phyloP scores from a whole-genome alignment of 37 sponge, comb jelly and placozoan species.

The Beroe ovata region DNA sequence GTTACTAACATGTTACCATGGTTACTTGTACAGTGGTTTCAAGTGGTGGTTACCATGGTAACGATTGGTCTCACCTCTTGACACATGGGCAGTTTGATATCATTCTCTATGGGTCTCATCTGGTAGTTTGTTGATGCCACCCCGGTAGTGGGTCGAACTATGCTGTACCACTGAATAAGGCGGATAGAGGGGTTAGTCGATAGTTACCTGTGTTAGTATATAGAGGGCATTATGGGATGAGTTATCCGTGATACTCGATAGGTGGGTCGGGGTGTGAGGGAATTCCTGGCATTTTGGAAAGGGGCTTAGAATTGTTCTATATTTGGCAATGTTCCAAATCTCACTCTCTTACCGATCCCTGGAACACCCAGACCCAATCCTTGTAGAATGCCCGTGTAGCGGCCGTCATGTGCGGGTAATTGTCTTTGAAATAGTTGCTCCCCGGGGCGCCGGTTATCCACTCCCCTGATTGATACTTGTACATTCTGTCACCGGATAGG shows the following conservation, averaged over 20 bases:
- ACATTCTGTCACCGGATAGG: neutral
- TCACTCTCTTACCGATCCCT: neutral
- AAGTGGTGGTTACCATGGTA: neutral
- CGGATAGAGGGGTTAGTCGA: too few relatives aligned
- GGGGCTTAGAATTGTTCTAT: too few relatives aligned
- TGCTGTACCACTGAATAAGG: constrained; percentile 1
- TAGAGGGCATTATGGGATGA: too few relatives aligned
- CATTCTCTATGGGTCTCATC: neutral
- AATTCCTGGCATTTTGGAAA: too few relatives aligned
- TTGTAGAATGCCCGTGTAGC: neutral
- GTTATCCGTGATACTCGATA: too few relatives aligned
- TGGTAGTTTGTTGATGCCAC: neutral
- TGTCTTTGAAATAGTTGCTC: constrained; percentile 12
- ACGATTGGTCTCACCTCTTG: neutral
- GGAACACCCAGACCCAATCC: neutral
- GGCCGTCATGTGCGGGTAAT: neutral
- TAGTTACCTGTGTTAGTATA: too few relatives aligned
- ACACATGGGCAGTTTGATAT: constrained; percentile 33
- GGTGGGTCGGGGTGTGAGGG: too few relatives aligned
- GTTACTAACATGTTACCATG: neutral
- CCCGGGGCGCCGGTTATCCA: neutral
- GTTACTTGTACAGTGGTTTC: too few relatives aligned
- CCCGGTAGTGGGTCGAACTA: neutral
- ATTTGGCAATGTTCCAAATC: neutral
- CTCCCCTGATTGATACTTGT: neutral